phyloP scores from a whole-genome alignment of 2,888 invertebrate species.

The Malacosoma neustria region DNA sequence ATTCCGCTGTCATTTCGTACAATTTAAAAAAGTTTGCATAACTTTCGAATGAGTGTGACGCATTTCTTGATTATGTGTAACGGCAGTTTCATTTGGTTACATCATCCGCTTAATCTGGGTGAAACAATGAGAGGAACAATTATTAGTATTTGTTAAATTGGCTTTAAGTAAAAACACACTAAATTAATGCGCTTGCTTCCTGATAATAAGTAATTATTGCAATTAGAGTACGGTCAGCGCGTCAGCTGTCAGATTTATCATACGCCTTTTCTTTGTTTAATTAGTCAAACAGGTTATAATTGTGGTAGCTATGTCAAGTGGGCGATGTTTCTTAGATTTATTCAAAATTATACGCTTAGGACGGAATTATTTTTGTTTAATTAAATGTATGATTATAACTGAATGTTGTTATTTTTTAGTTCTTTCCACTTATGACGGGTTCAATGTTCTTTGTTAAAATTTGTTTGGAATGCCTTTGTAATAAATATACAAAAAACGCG shows the following conservation, averaged over 20 bases:
- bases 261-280: conserved; percentile 28
- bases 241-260: conserved; percentile 31
- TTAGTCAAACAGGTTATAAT: conserved; percentile 13
- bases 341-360: not conserved
- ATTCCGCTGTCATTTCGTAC: conserved; percentile 11
- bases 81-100: conserved; percentile 37
- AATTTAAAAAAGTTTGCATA: conserved; percentile 29
- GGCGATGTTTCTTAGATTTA: not conserved
- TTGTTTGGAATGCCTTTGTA: no score
- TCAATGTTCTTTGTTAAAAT: no score
- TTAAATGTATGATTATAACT: not conserved
- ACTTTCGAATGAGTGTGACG: conserved; percentile 34
- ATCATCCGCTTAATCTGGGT: conserved; percentile 45
- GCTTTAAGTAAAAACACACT: conserved; percentile 52
- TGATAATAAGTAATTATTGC: conserved; percentile 67
- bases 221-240: conserved; percentile 58
- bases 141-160: conserved; percentile 66
- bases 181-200: conserved; percentile 64
- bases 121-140: conserved; percentile 63
- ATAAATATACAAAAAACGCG: no score
- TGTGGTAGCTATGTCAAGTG: conserved; percentile 3
- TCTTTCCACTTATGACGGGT: no score
- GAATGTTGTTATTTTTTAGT: not conserved
- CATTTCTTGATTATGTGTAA: not conserved
- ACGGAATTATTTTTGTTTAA: no score